Percentiles rank a stretch among this genome's conserved stretches.
phyloP scores from a whole-genome alignment of 92 coral and sea anemone genomes.

The Actinostola sp. region DNA sequence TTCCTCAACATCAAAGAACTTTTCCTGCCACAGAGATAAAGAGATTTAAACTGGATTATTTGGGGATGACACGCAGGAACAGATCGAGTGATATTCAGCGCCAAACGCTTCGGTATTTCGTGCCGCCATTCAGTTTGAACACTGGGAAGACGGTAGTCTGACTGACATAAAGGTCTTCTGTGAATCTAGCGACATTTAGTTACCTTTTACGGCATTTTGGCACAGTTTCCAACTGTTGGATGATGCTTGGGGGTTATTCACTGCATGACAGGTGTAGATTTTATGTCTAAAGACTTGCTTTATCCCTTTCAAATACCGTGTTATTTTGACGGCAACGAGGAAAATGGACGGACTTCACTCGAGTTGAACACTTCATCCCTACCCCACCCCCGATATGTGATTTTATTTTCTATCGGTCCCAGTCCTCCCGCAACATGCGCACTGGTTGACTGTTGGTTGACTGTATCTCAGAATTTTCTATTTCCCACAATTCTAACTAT shows the following conservation, averaged over 20 bases:
- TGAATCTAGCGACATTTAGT: constrained; percentile 1
- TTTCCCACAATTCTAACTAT: too few species aligned
- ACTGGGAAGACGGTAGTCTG: constrained; percentile 4
- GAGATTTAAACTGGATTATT: neutral
- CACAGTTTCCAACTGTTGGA: neutral
- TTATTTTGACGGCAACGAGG: constrained; percentile 33
- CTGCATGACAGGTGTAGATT: constrained; percentile 7
- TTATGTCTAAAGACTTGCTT: neutral
- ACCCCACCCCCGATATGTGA: neutral
- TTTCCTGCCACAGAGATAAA: constrained; percentile 2
- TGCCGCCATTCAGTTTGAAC: neutral
- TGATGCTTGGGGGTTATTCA: neutral
- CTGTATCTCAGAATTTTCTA: too few species aligned
- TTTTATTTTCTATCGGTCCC: constrained; percentile 5
- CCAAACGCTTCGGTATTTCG: constrained; percentile 7
- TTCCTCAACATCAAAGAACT: neutral
- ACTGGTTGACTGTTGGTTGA: too few species aligned
- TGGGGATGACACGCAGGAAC: neutral
- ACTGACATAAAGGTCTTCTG: neutral
- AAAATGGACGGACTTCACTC: constrained; percentile 38
- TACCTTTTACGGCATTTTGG: constrained; percentile 11
- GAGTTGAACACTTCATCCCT: constrained; percentile 14
- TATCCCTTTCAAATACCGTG: constrained; percentile 5
- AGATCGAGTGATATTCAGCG: neutral
- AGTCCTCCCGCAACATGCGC: neutral